phyloP scores from a whole-genome alignment of 2,888 invertebrate species.

The Enchytraeus crypticus region DNA sequence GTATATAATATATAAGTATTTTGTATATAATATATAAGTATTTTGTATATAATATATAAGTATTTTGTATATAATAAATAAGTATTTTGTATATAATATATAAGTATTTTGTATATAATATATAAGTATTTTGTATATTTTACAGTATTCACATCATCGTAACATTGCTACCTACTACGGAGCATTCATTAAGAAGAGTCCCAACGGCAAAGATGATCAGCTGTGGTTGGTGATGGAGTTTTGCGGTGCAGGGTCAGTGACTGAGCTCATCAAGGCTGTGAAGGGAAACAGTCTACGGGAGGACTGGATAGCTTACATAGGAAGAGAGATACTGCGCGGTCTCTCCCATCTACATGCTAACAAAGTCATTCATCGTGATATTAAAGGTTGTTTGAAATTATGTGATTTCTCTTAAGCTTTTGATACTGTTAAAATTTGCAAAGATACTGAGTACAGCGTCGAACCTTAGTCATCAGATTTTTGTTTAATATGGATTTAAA shows the following conservation, averaged over 20 bases:
- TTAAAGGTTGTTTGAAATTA: conserved; percentile 2
- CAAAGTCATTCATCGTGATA: conserved; percentile 59
- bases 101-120: too few relatives aligned
- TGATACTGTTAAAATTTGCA: too few relatives aligned
- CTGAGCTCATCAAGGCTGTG: conserved; percentile 90
- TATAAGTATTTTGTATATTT: too few relatives aligned
- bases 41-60: too few relatives aligned
- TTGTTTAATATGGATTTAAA: too few relatives aligned
- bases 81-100: too few relatives aligned
- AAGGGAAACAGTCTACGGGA: conserved; percentile 96
- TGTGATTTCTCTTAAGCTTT: too few relatives aligned
- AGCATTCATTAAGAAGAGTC: conserved; percentile 98
- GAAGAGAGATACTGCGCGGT: conserved; percentile 63
- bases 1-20: too few relatives aligned
- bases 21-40: too few relatives aligned
- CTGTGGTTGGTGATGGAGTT: conserved; percentile 98
- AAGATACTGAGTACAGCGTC: too few relatives aligned
- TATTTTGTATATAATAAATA: too few relatives aligned
- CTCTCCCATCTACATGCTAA: conserved; percentile 29
- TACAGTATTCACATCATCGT: conserved; percentile 60
- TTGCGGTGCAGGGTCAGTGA: conserved; percentile 97
- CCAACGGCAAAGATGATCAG: conserved; percentile 94
- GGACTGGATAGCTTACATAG: conserved; percentile 99
- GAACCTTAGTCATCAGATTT: too few relatives aligned
- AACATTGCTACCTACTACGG: conserved; percentile 99